A percentile compares a stretch with the other conserved stretches of the same genome.
Evolutionary conservation across 2,797 vertebrate genomes (phyloP).

Genomic region (Rousettus madagascariensis): DNA sequence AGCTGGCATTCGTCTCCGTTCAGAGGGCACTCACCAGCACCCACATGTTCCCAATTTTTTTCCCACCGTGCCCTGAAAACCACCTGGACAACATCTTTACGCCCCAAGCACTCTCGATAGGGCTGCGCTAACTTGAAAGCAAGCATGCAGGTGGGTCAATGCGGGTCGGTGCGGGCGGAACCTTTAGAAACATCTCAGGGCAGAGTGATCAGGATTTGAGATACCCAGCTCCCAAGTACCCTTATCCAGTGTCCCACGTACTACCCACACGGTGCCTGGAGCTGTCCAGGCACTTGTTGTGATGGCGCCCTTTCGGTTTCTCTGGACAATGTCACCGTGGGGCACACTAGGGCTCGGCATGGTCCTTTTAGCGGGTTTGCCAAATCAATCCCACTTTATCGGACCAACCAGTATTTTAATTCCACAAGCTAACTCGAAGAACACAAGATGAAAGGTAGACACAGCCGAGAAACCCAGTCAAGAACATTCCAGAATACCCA

Average conservation of each 20-base stretch:
- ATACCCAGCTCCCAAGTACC: not conserved
- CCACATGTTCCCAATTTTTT: not conserved
- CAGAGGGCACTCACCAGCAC: conserved; percentile 28
- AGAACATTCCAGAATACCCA: not conserved
- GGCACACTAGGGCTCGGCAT: not conserved
- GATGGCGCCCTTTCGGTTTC: not conserved
- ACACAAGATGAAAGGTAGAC: not conserved
- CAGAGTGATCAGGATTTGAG: not conserved
- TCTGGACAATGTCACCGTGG: not conserved
- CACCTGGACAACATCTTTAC: not conserved
- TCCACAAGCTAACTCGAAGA: not conserved
- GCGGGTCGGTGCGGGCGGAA: not conserved
- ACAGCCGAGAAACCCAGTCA: not conserved
- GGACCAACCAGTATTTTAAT: not conserved
- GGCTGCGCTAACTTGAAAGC: not conserved
- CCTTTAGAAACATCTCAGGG: not conserved
- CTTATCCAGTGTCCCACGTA: not conserved
- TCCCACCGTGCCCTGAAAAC: not conserved
- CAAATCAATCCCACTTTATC: not conserved
- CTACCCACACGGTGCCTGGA: not conserved
- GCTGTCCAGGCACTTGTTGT: not conserved
- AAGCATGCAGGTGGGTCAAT: not conserved
- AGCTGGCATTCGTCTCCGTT: not conserved
- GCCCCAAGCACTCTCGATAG: accelerated
- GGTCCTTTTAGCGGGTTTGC: not conserved